Conservation (phyloP, 2,797 vertebrate genomes). For the Rallus crepitans region DNA sequence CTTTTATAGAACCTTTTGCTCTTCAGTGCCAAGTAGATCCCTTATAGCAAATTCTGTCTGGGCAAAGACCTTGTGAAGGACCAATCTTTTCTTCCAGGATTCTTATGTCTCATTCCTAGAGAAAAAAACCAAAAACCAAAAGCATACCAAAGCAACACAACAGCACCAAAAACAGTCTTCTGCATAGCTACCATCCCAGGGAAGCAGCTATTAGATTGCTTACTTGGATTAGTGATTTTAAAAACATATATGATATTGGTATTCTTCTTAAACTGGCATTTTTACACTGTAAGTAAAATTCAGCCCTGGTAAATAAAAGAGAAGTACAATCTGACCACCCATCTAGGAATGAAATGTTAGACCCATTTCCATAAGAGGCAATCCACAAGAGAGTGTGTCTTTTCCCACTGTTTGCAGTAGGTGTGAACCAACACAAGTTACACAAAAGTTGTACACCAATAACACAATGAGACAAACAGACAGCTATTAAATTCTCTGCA, state of each 20-base stretch:
- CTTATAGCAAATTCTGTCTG: neutral
- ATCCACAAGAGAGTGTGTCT: neutral
- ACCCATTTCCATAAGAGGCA: neutral
- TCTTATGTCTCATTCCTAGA: neutral
- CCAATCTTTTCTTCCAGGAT: neutral
- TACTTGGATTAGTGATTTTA: neutral
- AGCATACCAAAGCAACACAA: neutral
- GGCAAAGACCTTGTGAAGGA: neutral
- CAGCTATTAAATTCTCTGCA: fast-evolving
- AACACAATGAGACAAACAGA: neutral
- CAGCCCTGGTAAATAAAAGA: neutral
- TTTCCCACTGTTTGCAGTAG: neutral
- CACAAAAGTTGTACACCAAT: neutral
- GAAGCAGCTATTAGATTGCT: neutral
- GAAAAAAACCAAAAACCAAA: neutral
- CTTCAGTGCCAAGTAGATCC: neutral
- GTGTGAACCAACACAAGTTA: neutral
- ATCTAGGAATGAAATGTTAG: neutral
- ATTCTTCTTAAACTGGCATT: neutral
- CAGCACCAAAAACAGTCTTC: neutral
- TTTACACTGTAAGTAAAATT: neutral
- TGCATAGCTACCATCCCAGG: neutral
- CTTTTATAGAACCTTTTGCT: neutral
- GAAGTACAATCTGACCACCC: neutral
- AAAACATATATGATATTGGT: neutral